Base-by-base conservation (phyloP, 2,113 vertebrate genomes). In the Cottus gobio region DNA sequence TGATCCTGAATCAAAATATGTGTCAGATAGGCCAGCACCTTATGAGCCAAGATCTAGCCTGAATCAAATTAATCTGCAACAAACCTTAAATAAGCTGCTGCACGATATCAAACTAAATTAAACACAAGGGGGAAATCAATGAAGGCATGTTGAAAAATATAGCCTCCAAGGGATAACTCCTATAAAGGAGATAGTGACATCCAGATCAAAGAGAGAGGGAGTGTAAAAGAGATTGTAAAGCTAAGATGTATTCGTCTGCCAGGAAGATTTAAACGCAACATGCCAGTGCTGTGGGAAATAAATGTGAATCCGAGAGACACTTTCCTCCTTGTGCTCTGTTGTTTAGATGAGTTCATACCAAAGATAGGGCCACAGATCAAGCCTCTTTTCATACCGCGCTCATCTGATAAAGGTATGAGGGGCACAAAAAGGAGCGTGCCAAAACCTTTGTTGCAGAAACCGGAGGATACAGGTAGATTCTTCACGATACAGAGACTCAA, bases 381-480 rank as follows among this genome's bases (percentile, higher is more conserved):
- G 24, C 52, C 57, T 71, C 75, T 72, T 26, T n/a, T 64, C 46
- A 73, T 42, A 58, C 70, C 61, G n/a, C 16, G 1, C 31, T 79
- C 62, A 79, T 80, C 62, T 77, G 87, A 91, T 79, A n/a, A 66
- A 83, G 79, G 77, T 30, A 76, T 24, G 48, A 79, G 56, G 63
- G 69, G 52, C 39, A 70, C 37, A 28, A 34, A 39, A 24, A 81
- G 54, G 67, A 81, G 86, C 90, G 87, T 64, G 80, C 50, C 71
- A 50, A 18, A 18, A 56, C 44, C 39, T 85, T 73, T 82, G 77
- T 72, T 73, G 67, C 78, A 84, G 56, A 84, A 74, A 56, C 20
- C 16, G 54, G 15, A 87, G 42, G 63, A 85, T 89, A 78, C 65
- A 80, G 82, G 80, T 66, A 73, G 70, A 79, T 76, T 82, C 37